phyloP scores from a whole-genome alignment of 2,113 vertebrate genomes.

The Labrus mixtus region DNA sequence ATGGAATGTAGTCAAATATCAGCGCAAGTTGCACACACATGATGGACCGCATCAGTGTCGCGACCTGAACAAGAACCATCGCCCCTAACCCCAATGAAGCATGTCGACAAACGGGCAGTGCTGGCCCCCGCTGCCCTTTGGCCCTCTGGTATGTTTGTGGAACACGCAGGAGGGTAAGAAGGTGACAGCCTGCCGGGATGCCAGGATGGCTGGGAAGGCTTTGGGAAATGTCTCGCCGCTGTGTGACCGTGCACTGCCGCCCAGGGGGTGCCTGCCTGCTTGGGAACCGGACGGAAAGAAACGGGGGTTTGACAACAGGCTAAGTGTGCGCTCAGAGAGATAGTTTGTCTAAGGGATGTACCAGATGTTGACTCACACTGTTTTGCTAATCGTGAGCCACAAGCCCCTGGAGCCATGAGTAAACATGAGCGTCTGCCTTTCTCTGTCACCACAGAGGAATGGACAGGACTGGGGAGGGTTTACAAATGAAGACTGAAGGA shows the following conservation, averaged over 20 bases:
- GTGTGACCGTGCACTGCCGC: constrained; percentile 74
- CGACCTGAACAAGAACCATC: constrained; percentile 33
- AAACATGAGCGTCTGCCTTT: constrained; percentile 79
- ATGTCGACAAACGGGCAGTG: constrained; percentile 48
- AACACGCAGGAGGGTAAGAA: constrained; percentile 71
- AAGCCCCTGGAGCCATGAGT: constrained; percentile 81
- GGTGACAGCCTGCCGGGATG: constrained; percentile 71
- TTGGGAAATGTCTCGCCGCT: constrained; percentile 79
- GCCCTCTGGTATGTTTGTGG: constrained; percentile 68
- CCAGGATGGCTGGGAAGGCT: constrained; percentile 77
- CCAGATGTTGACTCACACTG: constrained; percentile 83
- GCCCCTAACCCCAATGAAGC: constrained; percentile 39
- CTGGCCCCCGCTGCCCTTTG: constrained; percentile 62
- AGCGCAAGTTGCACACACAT: constrained; percentile 49
- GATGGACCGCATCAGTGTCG: constrained; percentile 43
- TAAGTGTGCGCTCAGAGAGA: constrained; percentile 73
- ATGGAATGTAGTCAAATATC: constrained; percentile 55
- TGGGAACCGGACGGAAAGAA: constrained; percentile 65
- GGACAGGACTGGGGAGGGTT: constrained; percentile 15
- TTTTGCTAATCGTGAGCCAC: constrained; percentile 83
- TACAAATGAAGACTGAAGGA: constrained; percentile 44
- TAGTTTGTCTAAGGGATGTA: constrained; percentile 79
- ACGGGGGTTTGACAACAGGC: constrained; percentile 71
- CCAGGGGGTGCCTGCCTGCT: constrained; percentile 65
- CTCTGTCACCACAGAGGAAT: constrained; percentile 62